Conservation (phyloP, 2,888 invertebrate genomes). For the Tetrapedia diversipes region DNA sequence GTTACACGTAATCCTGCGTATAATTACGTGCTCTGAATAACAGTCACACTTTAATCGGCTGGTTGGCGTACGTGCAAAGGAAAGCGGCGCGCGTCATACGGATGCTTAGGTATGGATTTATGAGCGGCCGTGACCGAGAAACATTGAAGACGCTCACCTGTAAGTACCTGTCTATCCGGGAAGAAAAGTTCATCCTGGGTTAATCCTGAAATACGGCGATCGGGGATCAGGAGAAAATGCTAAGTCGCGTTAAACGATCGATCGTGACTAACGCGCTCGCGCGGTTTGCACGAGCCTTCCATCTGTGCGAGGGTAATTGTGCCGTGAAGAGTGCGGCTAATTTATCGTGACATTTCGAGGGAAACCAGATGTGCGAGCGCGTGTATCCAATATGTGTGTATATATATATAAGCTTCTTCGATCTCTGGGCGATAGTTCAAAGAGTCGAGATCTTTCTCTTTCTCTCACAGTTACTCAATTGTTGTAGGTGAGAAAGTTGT, state of each 20-base stretch:
- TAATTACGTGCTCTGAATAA: constrained; percentile 7
- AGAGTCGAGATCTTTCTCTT: background rate
- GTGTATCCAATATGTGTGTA: background rate
- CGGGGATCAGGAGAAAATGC: constrained; percentile 26
- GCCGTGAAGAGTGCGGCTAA: constrained; percentile 24
- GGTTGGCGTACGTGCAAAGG: background rate
- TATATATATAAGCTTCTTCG: too few relatives aligned
- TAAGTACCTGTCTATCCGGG: constrained; percentile 43
- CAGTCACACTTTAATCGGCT: background rate
- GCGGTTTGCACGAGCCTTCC: constrained; percentile 23
- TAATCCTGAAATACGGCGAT: constrained; percentile 60
- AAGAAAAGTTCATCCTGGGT: constrained; percentile 57
- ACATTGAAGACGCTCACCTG: constrained; percentile 53
- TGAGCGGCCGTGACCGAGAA: constrained; percentile 31
- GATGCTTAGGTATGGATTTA: constrained; percentile 47
- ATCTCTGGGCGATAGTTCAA: constrained; percentile 11
- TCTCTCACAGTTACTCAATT: too few relatives aligned
- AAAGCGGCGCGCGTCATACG: constrained; percentile 25
- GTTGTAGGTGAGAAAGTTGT: too few relatives aligned
- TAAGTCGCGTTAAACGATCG: constrained; percentile 56
- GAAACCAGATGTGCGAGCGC: background rate
- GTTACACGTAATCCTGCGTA: too few relatives aligned
- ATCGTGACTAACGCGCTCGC: constrained; percentile 36
- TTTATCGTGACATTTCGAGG: constrained; percentile 30
- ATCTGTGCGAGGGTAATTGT: constrained; percentile 26